phyloP scores from a whole-genome alignment of 2,113 vertebrate species.

The Ondatra zibethicus region DNA sequence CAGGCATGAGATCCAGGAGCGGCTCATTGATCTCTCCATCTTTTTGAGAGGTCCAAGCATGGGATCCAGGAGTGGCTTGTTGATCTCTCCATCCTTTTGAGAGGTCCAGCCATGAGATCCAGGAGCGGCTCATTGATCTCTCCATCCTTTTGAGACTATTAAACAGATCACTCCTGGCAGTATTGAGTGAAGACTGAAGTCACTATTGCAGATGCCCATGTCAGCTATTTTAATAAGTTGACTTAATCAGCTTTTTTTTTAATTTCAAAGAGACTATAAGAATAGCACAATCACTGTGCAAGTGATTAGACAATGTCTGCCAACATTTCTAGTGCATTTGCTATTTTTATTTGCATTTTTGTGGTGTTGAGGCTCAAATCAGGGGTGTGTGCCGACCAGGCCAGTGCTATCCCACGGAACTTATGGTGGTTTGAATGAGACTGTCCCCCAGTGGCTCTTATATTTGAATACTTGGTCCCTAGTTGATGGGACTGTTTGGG shows the following conservation, averaged over 20 bases:
- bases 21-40: background rate
- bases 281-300: background rate
- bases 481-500: background rate
- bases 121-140: background rate
- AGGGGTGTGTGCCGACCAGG: background rate
- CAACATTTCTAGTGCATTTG: too few relatives aligned
- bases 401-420: background rate
- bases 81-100: background rate
- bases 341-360: background rate
- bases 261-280: background rate
- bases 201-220: background rate
- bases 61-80: background rate
- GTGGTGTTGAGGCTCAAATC: background rate
- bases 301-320: background rate
- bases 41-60: background rate
- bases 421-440: background rate
- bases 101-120: background rate
- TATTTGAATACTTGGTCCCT: background rate
- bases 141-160: background rate
- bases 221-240: background rate
- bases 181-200: background rate
- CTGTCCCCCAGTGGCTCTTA: background rate
- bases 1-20: background rate
- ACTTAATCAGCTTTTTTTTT: background rate
- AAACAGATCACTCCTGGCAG: background rate